Conservation (phyloP, 1,140 invertebrate species). For the Gyrodactylus bullatarudis region DNA sequence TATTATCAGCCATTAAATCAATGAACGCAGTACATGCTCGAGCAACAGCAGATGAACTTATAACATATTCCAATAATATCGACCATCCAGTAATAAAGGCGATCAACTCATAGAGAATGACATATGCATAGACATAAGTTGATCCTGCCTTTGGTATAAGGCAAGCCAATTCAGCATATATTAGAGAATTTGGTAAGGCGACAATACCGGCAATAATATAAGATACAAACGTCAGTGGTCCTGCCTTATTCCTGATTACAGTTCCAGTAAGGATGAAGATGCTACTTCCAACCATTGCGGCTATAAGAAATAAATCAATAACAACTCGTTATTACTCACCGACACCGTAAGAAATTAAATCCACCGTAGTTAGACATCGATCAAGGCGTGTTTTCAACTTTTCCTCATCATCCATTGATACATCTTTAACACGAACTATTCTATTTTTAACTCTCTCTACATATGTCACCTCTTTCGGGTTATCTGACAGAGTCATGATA, state of each 20-base stretch:
- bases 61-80: conserved; percentile 39
- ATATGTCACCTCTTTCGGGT: not conserved
- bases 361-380: conserved; percentile 48
- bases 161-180: conserved; percentile 61
- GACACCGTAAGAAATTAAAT: conserved; percentile 29
- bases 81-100: conserved; percentile 70
- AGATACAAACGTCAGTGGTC: conserved; percentile 46
- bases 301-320: not conserved
- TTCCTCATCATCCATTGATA: not conserved
- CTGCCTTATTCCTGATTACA: conserved; percentile 12
- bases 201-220: conserved; percentile 52
- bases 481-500: not conserved
- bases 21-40: conserved; percentile 16
- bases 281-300: conserved; percentile 61
- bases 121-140: conserved; percentile 27
- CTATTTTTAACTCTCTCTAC: not conserved
- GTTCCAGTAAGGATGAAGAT: conserved; percentile 15
- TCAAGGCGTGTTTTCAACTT: conserved; percentile 38
- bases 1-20: conserved; percentile 9
- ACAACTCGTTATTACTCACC: conserved; percentile 17
- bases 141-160: conserved; percentile 52
- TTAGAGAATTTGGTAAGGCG: conserved; percentile 39
- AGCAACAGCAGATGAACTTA: conserved; percentile 23
- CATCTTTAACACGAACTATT: not conserved
- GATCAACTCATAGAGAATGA: conserved; percentile 50